Evolutionary conservation across 2,113 vertebrate species (phyloP).

Genomic region (Actenoides hombroni): DNA sequence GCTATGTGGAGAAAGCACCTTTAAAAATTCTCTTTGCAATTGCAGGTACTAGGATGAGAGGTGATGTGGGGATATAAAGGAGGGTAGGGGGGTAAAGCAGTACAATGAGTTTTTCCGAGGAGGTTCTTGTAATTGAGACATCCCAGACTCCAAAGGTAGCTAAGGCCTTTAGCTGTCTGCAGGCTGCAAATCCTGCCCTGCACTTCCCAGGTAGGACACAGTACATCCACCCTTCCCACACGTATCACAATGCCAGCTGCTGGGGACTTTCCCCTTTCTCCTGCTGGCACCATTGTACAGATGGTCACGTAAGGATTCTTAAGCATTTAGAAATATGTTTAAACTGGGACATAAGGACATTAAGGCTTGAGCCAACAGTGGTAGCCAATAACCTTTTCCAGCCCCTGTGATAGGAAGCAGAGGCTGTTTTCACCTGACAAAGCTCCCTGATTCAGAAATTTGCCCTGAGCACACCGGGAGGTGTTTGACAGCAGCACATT

Average conservation of each 20-base stretch:
- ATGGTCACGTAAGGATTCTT: neutral
- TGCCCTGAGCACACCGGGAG: conserved; percentile 32
- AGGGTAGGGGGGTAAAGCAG: neutral
- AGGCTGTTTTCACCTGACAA: neutral
- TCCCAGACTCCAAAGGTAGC: neutral
- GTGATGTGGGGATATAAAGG: neutral
- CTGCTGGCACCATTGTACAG: neutral
- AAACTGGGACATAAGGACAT: neutral
- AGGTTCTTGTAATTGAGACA: neutral
- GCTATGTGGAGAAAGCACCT: neutral
- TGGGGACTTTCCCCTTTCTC: neutral
- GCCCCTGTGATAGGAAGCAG: neutral
- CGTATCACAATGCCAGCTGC: neutral
- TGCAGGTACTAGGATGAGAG: neutral
- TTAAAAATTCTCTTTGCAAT: neutral
- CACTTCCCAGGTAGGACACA: neutral
- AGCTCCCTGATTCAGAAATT: neutral
- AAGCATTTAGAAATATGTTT: neutral
- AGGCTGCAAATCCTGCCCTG: neutral
- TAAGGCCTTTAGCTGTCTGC: neutral
- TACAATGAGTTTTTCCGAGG: neutral
- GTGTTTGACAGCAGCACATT: conserved; percentile 72
- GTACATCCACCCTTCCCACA: neutral
- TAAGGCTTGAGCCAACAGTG: neutral
- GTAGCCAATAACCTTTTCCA: neutral